Conservation (phyloP, 2,797 vertebrate genomes). For the Urophycis tenuis region DNA sequence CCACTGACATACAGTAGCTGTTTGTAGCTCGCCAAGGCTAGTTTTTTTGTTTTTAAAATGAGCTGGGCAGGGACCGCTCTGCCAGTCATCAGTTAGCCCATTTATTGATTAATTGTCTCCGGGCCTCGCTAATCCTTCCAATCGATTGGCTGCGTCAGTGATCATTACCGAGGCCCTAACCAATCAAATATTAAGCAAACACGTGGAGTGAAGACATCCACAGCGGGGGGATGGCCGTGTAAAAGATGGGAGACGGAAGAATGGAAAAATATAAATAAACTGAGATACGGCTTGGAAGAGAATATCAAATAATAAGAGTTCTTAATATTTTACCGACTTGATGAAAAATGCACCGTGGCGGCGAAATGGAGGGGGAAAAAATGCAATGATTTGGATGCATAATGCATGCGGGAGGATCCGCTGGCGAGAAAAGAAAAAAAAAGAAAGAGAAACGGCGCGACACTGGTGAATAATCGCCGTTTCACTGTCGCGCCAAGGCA, state of each 20-base stretch:
- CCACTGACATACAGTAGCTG: slow-evolving; percentile 17
- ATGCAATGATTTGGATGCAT: slow-evolving; percentile 70
- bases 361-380: slow-evolving; percentile 59
- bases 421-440: too few species aligned
- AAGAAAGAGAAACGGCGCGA: slow-evolving; percentile 67
- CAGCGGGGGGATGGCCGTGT: slow-evolving; percentile 22
- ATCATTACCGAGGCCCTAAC: slow-evolving; percentile 52
- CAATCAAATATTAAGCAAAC: slow-evolving; percentile 58
- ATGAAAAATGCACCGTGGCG: slow-evolving; percentile 72
- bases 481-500: slow-evolving; percentile 50
- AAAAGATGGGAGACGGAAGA: slow-evolving; percentile 30
- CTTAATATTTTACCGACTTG: slow-evolving; percentile 70
- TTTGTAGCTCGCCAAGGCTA: slow-evolving; percentile 10
- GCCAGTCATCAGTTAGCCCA: slow-evolving; percentile 32
- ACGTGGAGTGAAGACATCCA: slow-evolving; percentile 42
- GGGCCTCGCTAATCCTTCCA: slow-evolving; percentile 53
- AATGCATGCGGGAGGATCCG: slow-evolving; percentile 62
- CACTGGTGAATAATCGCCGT: slow-evolving; percentile 64
- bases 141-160: slow-evolving; percentile 55
- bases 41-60: slow-evolving; percentile 54
- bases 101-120: slow-evolving; percentile 56
- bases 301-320: slow-evolving; percentile 69
- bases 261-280: slow-evolving; percentile 45
- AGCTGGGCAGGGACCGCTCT: slow-evolving; percentile 39
- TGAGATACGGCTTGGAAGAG: slow-evolving; percentile 56